Base-by-base conservation (phyloP, 2,797 vertebrate genomes). In the Hapalemur alaotrensis region DNA sequence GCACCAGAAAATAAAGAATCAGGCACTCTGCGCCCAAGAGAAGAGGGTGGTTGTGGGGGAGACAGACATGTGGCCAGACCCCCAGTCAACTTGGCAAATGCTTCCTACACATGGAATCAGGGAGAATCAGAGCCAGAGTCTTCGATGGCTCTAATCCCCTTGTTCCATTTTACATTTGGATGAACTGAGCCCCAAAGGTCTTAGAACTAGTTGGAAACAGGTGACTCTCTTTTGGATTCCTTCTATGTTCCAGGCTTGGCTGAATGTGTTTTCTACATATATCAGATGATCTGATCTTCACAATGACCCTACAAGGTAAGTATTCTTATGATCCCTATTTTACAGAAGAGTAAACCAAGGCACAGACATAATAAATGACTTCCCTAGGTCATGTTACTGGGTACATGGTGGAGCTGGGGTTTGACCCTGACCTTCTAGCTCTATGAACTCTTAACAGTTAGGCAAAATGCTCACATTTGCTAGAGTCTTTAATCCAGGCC, bases 401-500 rank as follows among this genome's bases (percentile, higher is more conserved):
- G 4, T 35, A 0, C 0, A 1, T 22, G 22, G 48, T 61, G 11
- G 35, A 61, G 8, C 6, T 46, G 2, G 3, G 18, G 8, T 79
- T 82, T 79, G 57, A 67, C 2, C 4, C 43, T 28, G 14, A 28
- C 1, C 14, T 67, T 41, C 54, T 38, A 35, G 8, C 20, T 63
- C 52, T 65, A 28, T 23, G 32, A 65, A 22, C 20, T 69, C 13
- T 28, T 41, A 90, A n/a, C 4, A 73, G 32, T 67, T 70, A 46
- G 57, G 67, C 3, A 65, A 6, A 70, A 38, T 18, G 13, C 5
- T 52, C n/a, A 52, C 7, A 11, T 81, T 67, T 28, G 46, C 0
- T 32, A 3, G 35, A 5, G 2, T 73, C 35, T n/a, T 15, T 7
- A 13, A 30, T 72, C 28, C 46, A 59, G 61, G 12, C 4, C 61